A percentile compares a stretch with the other conserved stretches of the same genome.
Conservation (phyloP, 2,888 invertebrate species). For the Phania funesta region DNA sequence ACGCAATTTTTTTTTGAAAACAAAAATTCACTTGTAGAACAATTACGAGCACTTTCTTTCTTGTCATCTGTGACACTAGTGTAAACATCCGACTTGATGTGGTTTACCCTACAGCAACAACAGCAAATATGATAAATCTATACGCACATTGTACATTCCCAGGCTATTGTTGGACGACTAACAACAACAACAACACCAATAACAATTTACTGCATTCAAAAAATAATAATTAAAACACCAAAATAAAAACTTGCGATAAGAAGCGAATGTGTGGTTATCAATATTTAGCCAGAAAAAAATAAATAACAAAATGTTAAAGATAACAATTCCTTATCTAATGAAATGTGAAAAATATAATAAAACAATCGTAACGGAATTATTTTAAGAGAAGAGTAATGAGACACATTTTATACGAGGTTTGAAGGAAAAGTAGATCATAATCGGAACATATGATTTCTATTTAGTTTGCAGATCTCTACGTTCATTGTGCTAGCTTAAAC, state of each 20-base stretch:
- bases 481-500: too few relatives aligned
- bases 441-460: neutral
- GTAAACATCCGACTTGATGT: slow-evolving; percentile 21
- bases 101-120: neutral
- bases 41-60: neutral
- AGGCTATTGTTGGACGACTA: neutral
- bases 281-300: slow-evolving; percentile 39
- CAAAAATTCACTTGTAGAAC: slow-evolving; percentile 29
- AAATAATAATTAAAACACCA: slow-evolving; percentile 22
- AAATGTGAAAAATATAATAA: slow-evolving; percentile 31
- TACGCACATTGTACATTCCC: neutral
- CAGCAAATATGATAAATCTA: neutral
- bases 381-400: slow-evolving; percentile 18
- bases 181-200: slow-evolving; percentile 26
- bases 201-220: slow-evolving; percentile 24
- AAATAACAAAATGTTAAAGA: slow-evolving; percentile 35
- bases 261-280: slow-evolving; percentile 57
- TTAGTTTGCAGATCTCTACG: too few relatives aligned
- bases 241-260: slow-evolving; percentile 32
- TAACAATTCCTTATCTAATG: slow-evolving; percentile 66
- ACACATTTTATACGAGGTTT: neutral
- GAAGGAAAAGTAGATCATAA: neutral
- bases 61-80: slow-evolving; percentile 9
- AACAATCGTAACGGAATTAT: slow-evolving; percentile 6
- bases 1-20: neutral